Base-by-base conservation (phyloP, 2,113 vertebrate genomes). In the Cyanocitta stelleri region DNA sequence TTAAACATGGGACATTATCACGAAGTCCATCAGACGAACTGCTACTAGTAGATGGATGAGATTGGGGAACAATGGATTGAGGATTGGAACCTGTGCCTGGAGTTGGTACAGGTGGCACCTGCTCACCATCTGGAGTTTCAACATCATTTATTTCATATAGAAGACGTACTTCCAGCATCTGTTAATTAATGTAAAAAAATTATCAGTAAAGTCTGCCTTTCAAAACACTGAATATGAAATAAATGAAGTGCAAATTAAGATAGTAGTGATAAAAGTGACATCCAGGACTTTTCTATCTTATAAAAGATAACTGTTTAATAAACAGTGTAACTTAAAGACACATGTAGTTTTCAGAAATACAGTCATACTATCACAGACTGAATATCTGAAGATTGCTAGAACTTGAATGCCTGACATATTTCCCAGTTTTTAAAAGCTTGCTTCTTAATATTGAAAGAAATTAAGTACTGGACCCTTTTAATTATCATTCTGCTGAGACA, bases 1-100 rank as follows among this genome's bases (percentile, higher is more conserved):
- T 99, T 95, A 99, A 99, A 97, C 99, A 99, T 64, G 99, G 99
- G 26, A 99, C 98, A 93, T 99, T 99, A 98, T 99, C 99, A 66
- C 99, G 98, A 92, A 98, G 98, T 23, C 99, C 99, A 67, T 99
- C 99, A 27, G 99, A 99, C 35, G 99, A 99, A 98, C 98, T 99
- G 98, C 99, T 99, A 93, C 99, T 99, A 95, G 98, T 99, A 83
- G 99, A 99, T 19, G 99, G 99, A 82, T 99, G 99, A 75, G 99
- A 98, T 91, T 99, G 99, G 24, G 98, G 98, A 73, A 97, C 98
- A 39, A 98, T 92, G n/a, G 98, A 98, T 67, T 99, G 99, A 91
- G 99, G 98, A 97, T 98, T 99, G 85, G 98, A 96, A 66, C 98
- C 98, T 85, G 98, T 98, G 64, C 98, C 98, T 3, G 99, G 98